phyloP scores from a whole-genome alignment of 2,113 vertebrate genomes.

The Lampris incognitus region DNA sequence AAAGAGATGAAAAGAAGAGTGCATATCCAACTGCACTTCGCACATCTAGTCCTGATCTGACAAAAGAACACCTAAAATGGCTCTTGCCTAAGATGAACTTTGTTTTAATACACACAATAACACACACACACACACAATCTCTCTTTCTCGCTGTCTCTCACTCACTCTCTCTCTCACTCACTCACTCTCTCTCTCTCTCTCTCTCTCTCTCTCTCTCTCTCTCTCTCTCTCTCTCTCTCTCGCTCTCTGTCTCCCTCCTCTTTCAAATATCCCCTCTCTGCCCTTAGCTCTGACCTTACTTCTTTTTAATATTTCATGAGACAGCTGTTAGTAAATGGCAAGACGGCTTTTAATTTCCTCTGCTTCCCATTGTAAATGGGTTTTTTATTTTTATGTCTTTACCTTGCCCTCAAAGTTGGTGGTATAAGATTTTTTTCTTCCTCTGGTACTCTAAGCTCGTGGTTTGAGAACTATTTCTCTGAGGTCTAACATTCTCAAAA shows the following conservation, averaged over 20 bases:
- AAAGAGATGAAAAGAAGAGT: slow-evolving; percentile 40
- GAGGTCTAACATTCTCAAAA: not conserved
- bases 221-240: not conserved
- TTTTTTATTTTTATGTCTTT: slow-evolving; percentile 20
- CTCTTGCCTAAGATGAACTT: slow-evolving; percentile 59
- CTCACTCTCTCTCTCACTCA: slow-evolving; percentile 1
- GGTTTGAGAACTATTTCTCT: slow-evolving; percentile 26
- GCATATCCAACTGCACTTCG: slow-evolving; percentile 65
- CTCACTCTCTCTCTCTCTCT: not conserved
- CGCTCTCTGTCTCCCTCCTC: not conserved
- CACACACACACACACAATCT: slow-evolving; percentile 22
- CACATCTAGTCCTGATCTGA: slow-evolving; percentile 45
- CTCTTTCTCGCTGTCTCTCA: not conserved
- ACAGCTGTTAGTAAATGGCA: slow-evolving; percentile 9
- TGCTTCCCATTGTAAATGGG: not conserved
- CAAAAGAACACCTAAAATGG: slow-evolving; percentile 68
- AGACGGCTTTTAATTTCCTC: slow-evolving; percentile 2
- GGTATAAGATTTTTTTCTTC: slow-evolving; percentile 2
- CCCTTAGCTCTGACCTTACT: slow-evolving; percentile 3
- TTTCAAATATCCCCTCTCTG: not conserved
- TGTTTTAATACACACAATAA: slow-evolving; percentile 47
- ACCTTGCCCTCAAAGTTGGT: slow-evolving; percentile 31
- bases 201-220: slow-evolving; percentile 4
- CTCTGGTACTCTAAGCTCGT: slow-evolving; percentile 29
- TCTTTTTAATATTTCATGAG: slow-evolving; percentile 17